phyloP scores from a whole-genome alignment of 2,113 vertebrate genomes.

The Heliornis fulica region DNA sequence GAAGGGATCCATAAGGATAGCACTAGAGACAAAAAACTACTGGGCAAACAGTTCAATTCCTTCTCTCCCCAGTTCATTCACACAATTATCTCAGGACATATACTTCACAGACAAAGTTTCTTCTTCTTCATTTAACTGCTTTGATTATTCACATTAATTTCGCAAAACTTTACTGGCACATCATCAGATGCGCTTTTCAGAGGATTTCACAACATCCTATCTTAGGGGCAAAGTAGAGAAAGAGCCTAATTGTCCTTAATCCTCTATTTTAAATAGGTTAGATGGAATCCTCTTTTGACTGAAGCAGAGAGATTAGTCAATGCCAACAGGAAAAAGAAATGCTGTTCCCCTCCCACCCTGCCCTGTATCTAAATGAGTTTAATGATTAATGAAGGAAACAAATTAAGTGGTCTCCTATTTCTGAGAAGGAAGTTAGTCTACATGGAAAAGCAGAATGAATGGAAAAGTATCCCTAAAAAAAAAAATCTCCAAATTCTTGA shows the following conservation, averaged over 20 bases:
- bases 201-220: conserved; percentile 41
- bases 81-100: background rate
- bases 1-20: no score
- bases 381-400: conserved; percentile 6
- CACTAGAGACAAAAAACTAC: background rate
- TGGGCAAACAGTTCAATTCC: background rate
- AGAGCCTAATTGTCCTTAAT: conserved; percentile 73
- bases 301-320: conserved; percentile 62
- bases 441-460: background rate
- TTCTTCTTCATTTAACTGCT: background rate
- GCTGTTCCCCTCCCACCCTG: background rate
- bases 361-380: background rate
- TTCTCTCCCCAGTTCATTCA: background rate
- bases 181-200: conserved; percentile 31
- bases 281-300: conserved; percentile 78
- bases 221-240: conserved; percentile 18
- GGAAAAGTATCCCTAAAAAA: background rate
- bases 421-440: background rate
- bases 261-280: conserved; percentile 75
- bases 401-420: background rate
- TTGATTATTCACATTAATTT: background rate
- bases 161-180: background rate
- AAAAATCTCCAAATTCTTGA: background rate
- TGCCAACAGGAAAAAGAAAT: conserved; percentile 36
- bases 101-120: background rate